Evolutionary conservation across 1,140 invertebrate genomes (phyloP).

Genomic region (Magallana ariakensis): DNA sequence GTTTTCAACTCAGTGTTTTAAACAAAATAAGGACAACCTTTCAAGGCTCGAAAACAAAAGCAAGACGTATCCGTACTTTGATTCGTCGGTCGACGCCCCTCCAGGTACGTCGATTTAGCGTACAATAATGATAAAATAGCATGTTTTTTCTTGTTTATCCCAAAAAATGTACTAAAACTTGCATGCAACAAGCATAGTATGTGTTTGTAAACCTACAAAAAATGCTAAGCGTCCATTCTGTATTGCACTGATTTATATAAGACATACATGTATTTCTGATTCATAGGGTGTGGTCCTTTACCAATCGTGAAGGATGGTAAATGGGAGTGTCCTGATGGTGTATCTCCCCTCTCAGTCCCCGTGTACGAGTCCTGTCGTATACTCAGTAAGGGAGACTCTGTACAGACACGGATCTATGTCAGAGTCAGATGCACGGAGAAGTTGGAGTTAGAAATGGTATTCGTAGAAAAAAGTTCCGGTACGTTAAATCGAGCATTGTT

Average conservation of each 20-base stretch:
- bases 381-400: background rate
- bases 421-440: conserved; percentile 7
- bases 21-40: background rate
- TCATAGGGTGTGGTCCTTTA: background rate
- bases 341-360: background rate
- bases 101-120: background rate
- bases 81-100: background rate
- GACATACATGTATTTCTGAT: background rate
- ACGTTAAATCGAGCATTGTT: background rate
- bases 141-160: no score
- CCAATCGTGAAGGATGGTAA: background rate
- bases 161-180: no score
- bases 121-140: no score
- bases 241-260: no score
- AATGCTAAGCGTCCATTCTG: no score
- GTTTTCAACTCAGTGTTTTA: background rate
- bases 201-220: no score
- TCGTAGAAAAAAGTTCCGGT: background rate
- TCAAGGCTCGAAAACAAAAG: background rate
- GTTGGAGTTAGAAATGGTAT: background rate
- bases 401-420: background rate
- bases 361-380: background rate
- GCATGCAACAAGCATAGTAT: no score
- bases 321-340: background rate
- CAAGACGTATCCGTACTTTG: background rate